phyloP scores from a whole-genome alignment of 2,888 invertebrate genomes.

The Cataglyphis rosenhaueri region DNA sequence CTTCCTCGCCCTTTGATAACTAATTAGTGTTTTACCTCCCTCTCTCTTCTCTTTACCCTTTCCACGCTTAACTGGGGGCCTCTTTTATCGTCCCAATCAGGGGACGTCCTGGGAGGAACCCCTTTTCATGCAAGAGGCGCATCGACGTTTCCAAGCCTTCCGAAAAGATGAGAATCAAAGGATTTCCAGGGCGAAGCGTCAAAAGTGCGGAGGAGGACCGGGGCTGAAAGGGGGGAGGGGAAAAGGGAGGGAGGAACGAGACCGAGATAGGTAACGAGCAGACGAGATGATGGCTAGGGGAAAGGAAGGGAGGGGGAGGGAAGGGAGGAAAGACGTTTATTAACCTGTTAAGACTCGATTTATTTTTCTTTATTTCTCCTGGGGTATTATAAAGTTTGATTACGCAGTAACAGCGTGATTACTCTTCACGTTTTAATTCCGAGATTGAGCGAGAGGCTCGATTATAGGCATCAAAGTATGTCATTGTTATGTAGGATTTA shows the following conservation, averaged over 20 bases:
- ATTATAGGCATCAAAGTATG: conserved; percentile 28
- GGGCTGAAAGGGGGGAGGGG: conserved; percentile 40
- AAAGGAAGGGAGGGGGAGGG: conserved; percentile 6
- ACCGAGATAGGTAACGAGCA: conserved; percentile 41
- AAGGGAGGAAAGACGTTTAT: conserved; percentile 61
- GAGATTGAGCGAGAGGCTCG: conserved; percentile 29
- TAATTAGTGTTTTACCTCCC: conserved; percentile 87
- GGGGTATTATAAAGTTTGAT: conserved; percentile 55
- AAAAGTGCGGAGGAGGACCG: conserved; percentile 76
- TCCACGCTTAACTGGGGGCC: conserved; percentile 82
- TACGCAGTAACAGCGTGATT: conserved; percentile 50
- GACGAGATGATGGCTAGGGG: conserved; percentile 26
- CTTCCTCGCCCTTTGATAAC: conserved; percentile 87
- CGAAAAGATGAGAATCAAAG: conserved; percentile 85
- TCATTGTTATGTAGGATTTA: conserved; percentile 13
- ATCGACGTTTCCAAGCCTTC: conserved; percentile 79
- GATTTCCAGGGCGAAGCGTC: conserved; percentile 83
- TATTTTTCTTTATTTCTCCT: conserved; percentile 56
- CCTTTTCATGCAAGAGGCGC: conserved; percentile 79
- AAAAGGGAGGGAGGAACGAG: neutral
- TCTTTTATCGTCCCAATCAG: conserved; percentile 84
- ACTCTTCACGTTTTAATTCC: conserved; percentile 46
- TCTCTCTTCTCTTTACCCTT: conserved; percentile 82
- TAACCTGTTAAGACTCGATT: conserved; percentile 63
- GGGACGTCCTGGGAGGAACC: conserved; percentile 79